phyloP scores from a whole-genome alignment of 2,888 invertebrate species.

The Leucophenga maculata region DNA sequence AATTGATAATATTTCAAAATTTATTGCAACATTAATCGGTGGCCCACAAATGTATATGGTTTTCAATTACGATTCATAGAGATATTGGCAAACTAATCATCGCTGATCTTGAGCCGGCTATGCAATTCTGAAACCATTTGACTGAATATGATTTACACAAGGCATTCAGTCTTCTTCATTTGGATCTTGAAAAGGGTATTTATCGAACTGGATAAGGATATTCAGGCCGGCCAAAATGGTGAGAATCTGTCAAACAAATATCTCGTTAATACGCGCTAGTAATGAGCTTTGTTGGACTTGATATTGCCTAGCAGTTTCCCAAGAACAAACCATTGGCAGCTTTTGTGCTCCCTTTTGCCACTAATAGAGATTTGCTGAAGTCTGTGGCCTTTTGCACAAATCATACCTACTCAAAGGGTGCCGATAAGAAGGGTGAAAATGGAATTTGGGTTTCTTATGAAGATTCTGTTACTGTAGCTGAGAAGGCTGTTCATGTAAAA shows the following conservation, averaged over 20 bases:
- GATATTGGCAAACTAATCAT: constrained; percentile 84
- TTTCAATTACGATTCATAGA: constrained; percentile 69
- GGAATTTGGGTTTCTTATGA: constrained; percentile 90
- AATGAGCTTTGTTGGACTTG: constrained; percentile 88
- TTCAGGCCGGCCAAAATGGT: constrained; percentile 83
- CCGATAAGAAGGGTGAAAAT: constrained; percentile 78
- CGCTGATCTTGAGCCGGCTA: constrained; percentile 81
- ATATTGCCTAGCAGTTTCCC: constrained; percentile 91
- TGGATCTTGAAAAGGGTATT: constrained; percentile 81
- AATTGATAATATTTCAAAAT: constrained; percentile 43
- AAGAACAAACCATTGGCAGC: constrained; percentile 80
- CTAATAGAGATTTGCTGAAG: constrained; percentile 84
- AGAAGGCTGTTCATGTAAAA: constrained; percentile 83
- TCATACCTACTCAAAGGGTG: constrained; percentile 76
- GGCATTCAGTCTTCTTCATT: constrained; percentile 80
- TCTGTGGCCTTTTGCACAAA: constrained; percentile 82
- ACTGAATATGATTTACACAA: constrained; percentile 81
- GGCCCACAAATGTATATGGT: constrained; percentile 61
- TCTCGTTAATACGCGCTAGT: constrained; percentile 82
- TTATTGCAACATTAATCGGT: constrained; percentile 39
- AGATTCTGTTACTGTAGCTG: constrained; percentile 86
- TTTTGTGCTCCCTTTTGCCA: constrained; percentile 84
- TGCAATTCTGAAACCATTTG: constrained; percentile 84
- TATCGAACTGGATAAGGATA: constrained; percentile 83
- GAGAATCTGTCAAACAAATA: constrained; percentile 81